phyloP scores from a whole-genome alignment of 2,113 vertebrate species.

The Sclerurus mexicanus region DNA sequence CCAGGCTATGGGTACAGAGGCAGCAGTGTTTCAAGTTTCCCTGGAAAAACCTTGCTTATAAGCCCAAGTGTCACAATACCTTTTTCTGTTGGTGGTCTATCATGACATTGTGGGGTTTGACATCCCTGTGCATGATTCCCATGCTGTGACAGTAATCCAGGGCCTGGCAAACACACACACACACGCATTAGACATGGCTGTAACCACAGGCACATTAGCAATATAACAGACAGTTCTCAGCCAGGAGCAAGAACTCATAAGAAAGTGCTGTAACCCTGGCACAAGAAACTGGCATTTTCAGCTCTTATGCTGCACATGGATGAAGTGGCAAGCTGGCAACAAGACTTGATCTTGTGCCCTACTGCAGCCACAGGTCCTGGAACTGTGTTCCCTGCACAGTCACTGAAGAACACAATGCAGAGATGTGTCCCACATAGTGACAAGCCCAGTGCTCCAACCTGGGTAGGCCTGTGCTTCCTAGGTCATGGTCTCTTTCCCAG shows the following conservation, averaged over 20 bases:
- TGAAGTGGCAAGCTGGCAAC: not conserved
- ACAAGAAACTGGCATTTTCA: not conserved
- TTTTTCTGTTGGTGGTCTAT: conserved; percentile 98
- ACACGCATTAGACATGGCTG: not conserved
- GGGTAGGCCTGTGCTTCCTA: not conserved
- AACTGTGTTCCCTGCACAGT: not conserved
- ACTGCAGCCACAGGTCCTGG: not conserved
- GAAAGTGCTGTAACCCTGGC: not conserved
- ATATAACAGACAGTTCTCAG: not conserved
- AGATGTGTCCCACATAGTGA: not conserved
- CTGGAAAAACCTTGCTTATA: not conserved
- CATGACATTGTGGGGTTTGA: conserved; percentile 99
- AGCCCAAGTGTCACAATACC: conserved; percentile 72
- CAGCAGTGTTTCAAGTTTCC: not conserved
- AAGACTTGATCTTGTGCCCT: not conserved
- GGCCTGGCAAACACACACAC: conserved; percentile 79
- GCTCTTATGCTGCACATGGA: not conserved
- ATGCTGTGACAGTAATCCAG: conserved; percentile 99
- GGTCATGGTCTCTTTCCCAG: not conserved
- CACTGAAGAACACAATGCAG: not conserved
- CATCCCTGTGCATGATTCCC: conserved; percentile 99
- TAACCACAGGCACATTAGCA: not conserved
- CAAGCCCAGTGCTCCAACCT: not conserved
- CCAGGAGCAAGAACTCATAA: not conserved
- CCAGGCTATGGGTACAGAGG: not conserved